Base-by-base conservation (phyloP, 2,113 vertebrate species). In the Anguilla japonica region DNA sequence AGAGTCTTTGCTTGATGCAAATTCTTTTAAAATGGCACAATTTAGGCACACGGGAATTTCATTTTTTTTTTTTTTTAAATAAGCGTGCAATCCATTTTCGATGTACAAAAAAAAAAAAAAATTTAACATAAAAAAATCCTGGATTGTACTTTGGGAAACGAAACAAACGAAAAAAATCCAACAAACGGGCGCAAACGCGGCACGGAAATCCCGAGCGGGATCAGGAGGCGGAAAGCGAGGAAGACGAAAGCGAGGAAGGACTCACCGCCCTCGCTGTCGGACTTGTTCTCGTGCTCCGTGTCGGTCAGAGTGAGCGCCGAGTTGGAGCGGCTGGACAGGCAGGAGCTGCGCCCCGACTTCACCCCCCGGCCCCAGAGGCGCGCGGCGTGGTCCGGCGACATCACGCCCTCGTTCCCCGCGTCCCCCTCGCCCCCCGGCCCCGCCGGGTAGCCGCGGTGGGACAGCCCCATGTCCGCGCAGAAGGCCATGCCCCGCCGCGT, bases 211-310 rank as follows among this genome's bases (percentile, higher is more conserved):
- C 46, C 67, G 43, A 83, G 57, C 40, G 71, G 71, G 81, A 88
- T 84, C 4, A 91, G 85, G 89, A 85, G 88, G 88, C 16, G n/a
- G 83, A 56, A 87, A 89, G 43, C 82, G 18, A 82, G 85, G 87
- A 60, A 87, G 88, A 89, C 16, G 83, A 56, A 87, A 89, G 43
- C 82, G 18, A 82, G 85, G 87, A 60, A 87, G 50, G 50, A 98
- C 98, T 99, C 96, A 99, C 98, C 98, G 43, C 91, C 97, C 90
- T 99, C 98, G 88, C 97, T 98, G 96, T 99, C 98, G 6, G 97
- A 99, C 94, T 98, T 99, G 97, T 99, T 99, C 88, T 99, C 98
- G 0, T 98, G 98, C 92, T 99, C 98, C 0, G 98, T 99, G 94
- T 99, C 98, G 41, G 98, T 99, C 93, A 99, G 97, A 20, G 98